Conservation (phyloP, 2,797 vertebrate species). For the Mionectes olivaceus region DNA sequence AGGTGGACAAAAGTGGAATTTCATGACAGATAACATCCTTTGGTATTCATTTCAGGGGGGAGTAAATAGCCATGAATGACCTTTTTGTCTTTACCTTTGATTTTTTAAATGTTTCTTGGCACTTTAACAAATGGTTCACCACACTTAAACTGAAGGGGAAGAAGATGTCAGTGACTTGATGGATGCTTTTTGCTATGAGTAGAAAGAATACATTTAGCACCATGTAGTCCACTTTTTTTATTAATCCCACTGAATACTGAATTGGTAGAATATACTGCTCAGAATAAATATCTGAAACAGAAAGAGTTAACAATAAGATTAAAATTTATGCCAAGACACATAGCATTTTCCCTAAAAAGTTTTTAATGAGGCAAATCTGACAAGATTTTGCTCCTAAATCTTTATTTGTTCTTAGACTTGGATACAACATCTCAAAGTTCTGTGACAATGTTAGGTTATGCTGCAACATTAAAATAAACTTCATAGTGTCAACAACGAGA, state of each 20-base stretch:
- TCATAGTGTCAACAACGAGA: background rate
- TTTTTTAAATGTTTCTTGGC: constrained; percentile 5
- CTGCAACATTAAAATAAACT: background rate
- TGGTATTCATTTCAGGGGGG: background rate
- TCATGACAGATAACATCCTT: constrained; percentile 11
- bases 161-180: constrained; percentile 37
- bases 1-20: background rate
- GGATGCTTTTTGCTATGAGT: background rate
- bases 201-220: constrained; percentile 10
- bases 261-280: background rate
- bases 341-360: background rate
- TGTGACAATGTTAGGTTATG: background rate
- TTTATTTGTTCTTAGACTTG: background rate
- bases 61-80: constrained; percentile 37
- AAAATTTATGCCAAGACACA: background rate
- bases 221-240: background rate
- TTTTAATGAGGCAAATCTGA: background rate
- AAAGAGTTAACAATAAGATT: background rate
- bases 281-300: background rate
- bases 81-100: constrained; percentile 46
- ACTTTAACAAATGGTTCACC: constrained; percentile 35
- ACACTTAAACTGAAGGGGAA: constrained; percentile 35
- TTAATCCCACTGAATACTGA: background rate
- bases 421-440: background rate
- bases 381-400: background rate